These are phyloP conservation scores for Antheraea pernyi DNA, from an alignment of 1,140 invertebrate species.

Conservation along the genomic window DNA sequence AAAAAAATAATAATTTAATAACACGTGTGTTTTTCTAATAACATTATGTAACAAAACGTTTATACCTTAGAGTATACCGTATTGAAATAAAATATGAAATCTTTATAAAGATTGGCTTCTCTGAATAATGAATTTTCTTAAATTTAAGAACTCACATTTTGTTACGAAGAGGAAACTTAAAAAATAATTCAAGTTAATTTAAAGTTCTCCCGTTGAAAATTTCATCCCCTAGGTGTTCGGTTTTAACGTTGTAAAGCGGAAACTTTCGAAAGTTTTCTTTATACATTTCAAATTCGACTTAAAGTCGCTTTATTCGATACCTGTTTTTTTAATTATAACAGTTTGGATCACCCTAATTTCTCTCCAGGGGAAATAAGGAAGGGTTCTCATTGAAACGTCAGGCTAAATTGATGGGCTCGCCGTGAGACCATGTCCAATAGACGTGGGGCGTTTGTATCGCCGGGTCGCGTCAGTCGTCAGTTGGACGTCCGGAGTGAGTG, in stretches of 20 bases:
- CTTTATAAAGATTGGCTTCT: not conserved
- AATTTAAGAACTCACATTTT: not conserved
- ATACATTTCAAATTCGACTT: not conserved
- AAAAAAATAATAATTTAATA: no score
- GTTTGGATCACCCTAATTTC: conserved; percentile 52
- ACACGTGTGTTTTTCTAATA: no score
- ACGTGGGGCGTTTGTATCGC: conserved; percentile 55
- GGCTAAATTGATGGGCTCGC: conserved; percentile 65
- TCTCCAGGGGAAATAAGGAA: conserved; percentile 59
- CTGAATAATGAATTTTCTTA: not conserved
- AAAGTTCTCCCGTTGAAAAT: not conserved
- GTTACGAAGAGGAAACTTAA: not conserved
- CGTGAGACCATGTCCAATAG: conserved; percentile 62
- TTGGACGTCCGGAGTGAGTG: conserved; percentile 58
- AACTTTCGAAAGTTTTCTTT: conserved; percentile 6
- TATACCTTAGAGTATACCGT: no score
- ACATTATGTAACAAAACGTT: no score
- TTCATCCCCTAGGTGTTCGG: conserved; percentile 1
- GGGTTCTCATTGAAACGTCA: conserved; percentile 72
- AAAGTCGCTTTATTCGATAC: conserved; percentile 26
- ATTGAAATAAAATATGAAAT: no score
- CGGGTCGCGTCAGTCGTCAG: conserved; percentile 60
- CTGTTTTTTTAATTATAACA: conserved; percentile 55
- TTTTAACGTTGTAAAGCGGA: conserved; percentile 4
- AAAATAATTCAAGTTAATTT: not conserved